Evolutionary conservation across 2,888 invertebrate species (phyloP).

Genomic region (Dicyrtomina minuta): DNA sequence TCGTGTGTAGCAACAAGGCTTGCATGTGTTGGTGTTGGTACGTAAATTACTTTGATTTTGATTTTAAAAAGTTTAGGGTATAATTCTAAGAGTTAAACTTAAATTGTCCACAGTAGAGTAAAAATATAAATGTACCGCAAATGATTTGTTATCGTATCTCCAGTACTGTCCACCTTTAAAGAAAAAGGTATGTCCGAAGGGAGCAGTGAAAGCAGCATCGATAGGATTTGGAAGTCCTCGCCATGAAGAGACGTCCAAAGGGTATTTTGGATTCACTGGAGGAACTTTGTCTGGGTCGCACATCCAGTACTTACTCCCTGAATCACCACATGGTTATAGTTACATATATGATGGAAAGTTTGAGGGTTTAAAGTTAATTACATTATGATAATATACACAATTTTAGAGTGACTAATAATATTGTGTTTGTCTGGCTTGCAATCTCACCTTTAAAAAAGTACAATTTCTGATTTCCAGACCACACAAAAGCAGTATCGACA

Average conservation of each 20-base stretch:
- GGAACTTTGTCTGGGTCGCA: conserved; percentile 40
- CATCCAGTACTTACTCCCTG: conserved; percentile 45
- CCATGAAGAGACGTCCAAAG: conserved; percentile 43
- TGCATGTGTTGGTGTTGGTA: too few relatives aligned
- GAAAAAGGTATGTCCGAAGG: conserved; percentile 43
- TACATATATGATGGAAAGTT: too few relatives aligned
- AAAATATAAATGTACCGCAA: conserved; percentile 13
- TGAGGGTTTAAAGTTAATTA: not conserved
- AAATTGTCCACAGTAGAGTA: too few relatives aligned
- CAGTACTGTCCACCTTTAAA: conserved; percentile 50
- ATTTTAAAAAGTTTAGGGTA: too few relatives aligned
- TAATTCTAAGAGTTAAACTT: too few relatives aligned
- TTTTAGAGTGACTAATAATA: too few relatives aligned
- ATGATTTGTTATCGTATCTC: conserved; percentile 42
- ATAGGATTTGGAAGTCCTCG: conserved; percentile 42
- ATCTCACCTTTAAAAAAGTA: conserved; percentile 46
- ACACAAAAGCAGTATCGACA: conserved; percentile 40
- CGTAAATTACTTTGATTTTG: too few relatives aligned
- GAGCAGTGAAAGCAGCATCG: conserved; percentile 44
- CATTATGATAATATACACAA: not conserved
- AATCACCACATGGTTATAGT: not conserved
- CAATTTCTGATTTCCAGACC: conserved; percentile 43
- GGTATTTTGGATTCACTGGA: conserved; percentile 40
- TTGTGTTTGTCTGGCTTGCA: too few relatives aligned
- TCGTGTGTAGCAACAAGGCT: too few relatives aligned